Conservation (phyloP, 2,113 vertebrate species). For the Mungos mungo region DNA sequence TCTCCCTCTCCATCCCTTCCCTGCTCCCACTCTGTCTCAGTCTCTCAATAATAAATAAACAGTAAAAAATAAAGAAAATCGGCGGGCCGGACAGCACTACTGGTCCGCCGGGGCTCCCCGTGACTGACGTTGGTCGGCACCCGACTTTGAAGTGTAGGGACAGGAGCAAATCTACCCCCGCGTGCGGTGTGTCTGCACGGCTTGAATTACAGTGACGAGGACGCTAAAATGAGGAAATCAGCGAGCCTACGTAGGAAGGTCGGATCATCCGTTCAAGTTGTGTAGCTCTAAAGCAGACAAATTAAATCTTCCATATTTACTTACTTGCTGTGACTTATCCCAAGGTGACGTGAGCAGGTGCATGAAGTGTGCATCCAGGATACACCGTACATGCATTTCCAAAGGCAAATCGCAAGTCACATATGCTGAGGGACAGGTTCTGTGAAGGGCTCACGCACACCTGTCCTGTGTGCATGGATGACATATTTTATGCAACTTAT, state of each 20-base stretch:
- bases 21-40: too few relatives aligned
- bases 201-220: background rate
- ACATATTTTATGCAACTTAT: too few relatives aligned
- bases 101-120: background rate
- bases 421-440: background rate
- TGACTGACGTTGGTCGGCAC: accelerated
- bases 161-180: background rate
- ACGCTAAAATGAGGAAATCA: background rate
- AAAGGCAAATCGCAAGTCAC: background rate
- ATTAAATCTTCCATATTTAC: too few relatives aligned
- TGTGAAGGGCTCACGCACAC: background rate
- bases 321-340: background rate
- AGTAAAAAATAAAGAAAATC: too few relatives aligned
- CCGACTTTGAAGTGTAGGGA: background rate
- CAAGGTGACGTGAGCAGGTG: background rate
- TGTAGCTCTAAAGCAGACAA: too few relatives aligned
- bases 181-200: background rate
- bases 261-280: background rate
- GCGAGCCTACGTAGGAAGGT: background rate
- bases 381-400: background rate
- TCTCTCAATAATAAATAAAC: too few relatives aligned
- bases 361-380: background rate
- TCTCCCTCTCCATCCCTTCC: too few relatives aligned
- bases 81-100: background rate
- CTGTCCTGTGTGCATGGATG: background rate